Evolutionary conservation across 2,888 invertebrate species (phyloP).

Genomic region (Laspeyria flexula): DNA sequence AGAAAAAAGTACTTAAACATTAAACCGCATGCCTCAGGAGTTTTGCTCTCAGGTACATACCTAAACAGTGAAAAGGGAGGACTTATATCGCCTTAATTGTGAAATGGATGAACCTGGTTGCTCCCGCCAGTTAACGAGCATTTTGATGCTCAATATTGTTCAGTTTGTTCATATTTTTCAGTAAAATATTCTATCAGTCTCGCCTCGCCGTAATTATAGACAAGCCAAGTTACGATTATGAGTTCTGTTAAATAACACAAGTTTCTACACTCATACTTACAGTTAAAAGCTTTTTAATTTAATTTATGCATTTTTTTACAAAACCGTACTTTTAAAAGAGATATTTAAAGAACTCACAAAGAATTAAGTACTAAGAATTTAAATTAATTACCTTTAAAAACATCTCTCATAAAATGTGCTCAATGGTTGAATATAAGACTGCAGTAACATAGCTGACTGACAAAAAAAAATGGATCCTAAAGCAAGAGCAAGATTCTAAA

Average conservation of each 20-base stretch:
- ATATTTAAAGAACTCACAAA: no score
- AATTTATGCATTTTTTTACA: neutral
- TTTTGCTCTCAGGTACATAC: constrained; percentile 30
- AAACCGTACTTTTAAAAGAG: no score
- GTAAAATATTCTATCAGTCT: no score
- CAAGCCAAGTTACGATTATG: no score
- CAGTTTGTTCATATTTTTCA: no score
- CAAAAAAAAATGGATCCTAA: neutral
- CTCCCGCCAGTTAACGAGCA: constrained; percentile 9
- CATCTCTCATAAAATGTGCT: neutral
- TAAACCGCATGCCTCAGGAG: constrained; percentile 42
- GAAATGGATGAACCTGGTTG: constrained; percentile 47
- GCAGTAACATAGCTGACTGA: neutral
- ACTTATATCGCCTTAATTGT: constrained; percentile 54
- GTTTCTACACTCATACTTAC: no score
- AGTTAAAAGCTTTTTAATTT: neutral
- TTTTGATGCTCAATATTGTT: constrained; percentile 9
- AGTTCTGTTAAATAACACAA: neutral
- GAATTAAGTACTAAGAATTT: neutral
- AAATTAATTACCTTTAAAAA: neutral
- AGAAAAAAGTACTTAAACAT: constrained; percentile 45
- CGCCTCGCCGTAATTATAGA: no score
- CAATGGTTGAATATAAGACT: neutral
- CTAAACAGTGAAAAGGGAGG: constrained; percentile 44
- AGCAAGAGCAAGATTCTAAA: neutral